These are phyloP conservation scores for Elegia similella DNA, from an alignment of 2,888 invertebrate species.

Conservation along the genomic window DNA sequence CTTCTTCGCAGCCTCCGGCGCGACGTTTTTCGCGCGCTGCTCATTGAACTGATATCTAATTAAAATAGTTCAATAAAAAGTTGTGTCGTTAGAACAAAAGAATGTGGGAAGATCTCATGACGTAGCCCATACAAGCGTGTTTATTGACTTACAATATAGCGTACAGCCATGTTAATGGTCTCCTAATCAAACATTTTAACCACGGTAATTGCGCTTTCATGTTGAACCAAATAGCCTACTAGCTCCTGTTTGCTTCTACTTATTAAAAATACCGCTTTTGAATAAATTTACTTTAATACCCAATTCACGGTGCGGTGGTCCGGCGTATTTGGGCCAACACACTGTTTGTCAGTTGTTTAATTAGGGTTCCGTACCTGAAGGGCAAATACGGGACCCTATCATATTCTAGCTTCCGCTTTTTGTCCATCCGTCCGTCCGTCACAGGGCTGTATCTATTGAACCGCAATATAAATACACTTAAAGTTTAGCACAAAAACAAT, in stretches of 20 bases:
- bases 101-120: slow-evolving; percentile 11
- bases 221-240: slow-evolving; percentile 19
- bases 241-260: slow-evolving; percentile 8
- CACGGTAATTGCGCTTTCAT: slow-evolving; percentile 26
- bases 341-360: background rate
- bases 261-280: slow-evolving; percentile 27
- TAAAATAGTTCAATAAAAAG: slow-evolving; percentile 8
- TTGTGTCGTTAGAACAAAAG: slow-evolving; percentile 14
- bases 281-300: slow-evolving; percentile 39
- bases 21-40: background rate
- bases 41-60: background rate
- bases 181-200: slow-evolving; percentile 22
- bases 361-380: background rate
- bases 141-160: slow-evolving; percentile 20
- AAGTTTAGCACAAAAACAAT: too few relatives aligned
- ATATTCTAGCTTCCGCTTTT: too few relatives aligned
- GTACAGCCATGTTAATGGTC: slow-evolving; percentile 16
- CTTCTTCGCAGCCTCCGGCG: background rate
- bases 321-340: background rate
- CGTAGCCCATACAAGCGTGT: slow-evolving; percentile 16
- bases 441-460: too few relatives aligned
- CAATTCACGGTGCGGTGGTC: background rate
- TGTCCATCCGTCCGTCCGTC: too few relatives aligned
- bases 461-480: too few relatives aligned
- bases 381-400: too few relatives aligned